Conservation (phyloP, 2,888 invertebrate species). For the Baronia brevicornis region DNA sequence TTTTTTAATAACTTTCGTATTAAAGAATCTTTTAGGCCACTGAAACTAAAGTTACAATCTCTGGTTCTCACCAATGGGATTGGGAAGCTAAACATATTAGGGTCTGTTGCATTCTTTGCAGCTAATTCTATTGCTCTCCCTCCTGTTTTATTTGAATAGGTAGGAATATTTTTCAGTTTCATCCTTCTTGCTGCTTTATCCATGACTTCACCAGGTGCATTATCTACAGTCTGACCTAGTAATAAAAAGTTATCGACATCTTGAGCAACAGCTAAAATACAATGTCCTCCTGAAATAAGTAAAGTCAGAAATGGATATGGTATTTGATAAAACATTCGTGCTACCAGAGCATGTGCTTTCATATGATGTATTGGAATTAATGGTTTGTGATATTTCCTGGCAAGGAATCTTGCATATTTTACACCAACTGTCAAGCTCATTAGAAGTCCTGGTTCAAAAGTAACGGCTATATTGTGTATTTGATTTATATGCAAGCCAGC, state of each 20-base stretch:
- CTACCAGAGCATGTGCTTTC: constrained; percentile 97
- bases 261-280: constrained; percentile 84
- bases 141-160: constrained; percentile 84
- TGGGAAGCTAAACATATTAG: constrained; percentile 79
- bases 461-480: constrained; percentile 91
- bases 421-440: constrained; percentile 87
- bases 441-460: constrained; percentile 91
- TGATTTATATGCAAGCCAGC: constrained; percentile 78
- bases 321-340: constrained; percentile 82
- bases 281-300: constrained; percentile 95
- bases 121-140: constrained; percentile 91
- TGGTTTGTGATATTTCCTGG: constrained; percentile 80
- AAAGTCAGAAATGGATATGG: constrained; percentile 92
- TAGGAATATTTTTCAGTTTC: constrained; percentile 85
- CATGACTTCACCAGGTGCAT: constrained; percentile 94
- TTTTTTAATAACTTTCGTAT: constrained; percentile 68
- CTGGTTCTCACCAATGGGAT: constrained; percentile 76
- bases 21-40: constrained; percentile 84
- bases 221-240: constrained; percentile 87
- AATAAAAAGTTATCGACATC: constrained; percentile 84
- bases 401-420: constrained; percentile 86
- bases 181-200: constrained; percentile 94
- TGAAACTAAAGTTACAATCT: constrained; percentile 94
- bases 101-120: constrained; percentile 80
- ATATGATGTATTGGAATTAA: constrained; percentile 98